phyloP scores from a whole-genome alignment of 30 jellyfish, hydroid and myxozoan genomes.

The Rhopilema esculentum region DNA sequence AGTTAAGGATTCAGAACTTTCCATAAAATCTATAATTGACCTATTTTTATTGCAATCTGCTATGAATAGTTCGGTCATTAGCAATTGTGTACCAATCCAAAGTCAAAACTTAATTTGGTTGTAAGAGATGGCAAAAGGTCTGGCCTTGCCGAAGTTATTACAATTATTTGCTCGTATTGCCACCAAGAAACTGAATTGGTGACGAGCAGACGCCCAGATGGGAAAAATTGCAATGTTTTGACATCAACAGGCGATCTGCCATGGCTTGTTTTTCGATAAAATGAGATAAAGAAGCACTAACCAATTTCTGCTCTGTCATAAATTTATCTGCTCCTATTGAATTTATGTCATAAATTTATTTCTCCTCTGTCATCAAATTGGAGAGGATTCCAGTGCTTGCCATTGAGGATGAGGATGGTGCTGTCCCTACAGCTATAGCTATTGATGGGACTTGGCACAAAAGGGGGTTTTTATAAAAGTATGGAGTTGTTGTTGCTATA shows the following conservation, averaged over 20 bases:
- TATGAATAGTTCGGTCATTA: not conserved
- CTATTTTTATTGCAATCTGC: not conserved
- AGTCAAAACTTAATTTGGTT: not conserved
- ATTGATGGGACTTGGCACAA: conserved; percentile 26
- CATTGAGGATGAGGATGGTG: conserved; percentile 7
- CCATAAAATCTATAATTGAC: not conserved
- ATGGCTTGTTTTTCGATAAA: not conserved
- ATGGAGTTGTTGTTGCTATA: conserved; percentile 12
- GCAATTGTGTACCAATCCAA: not conserved
- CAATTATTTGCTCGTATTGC: not conserved
- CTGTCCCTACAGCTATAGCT: conserved; percentile 4
- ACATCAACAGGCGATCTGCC: not conserved
- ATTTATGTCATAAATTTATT: not conserved
- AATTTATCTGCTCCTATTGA: not conserved
- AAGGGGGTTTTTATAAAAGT: conserved; percentile 1
- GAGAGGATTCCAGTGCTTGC: not conserved
- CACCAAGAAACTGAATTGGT: not conserved
- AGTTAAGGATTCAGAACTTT: not conserved
- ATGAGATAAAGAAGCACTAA: not conserved
- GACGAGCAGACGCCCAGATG: not conserved
- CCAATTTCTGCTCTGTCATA: not conserved
- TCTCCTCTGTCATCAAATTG: not conserved
- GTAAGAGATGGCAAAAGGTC: not conserved
- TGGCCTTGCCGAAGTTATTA: not conserved
- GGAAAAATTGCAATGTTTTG: not conserved